These are phyloP conservation scores for Campaea margaritaria DNA, from an alignment of 2,888 invertebrate genomes.

Conservation along the genomic window DNA sequence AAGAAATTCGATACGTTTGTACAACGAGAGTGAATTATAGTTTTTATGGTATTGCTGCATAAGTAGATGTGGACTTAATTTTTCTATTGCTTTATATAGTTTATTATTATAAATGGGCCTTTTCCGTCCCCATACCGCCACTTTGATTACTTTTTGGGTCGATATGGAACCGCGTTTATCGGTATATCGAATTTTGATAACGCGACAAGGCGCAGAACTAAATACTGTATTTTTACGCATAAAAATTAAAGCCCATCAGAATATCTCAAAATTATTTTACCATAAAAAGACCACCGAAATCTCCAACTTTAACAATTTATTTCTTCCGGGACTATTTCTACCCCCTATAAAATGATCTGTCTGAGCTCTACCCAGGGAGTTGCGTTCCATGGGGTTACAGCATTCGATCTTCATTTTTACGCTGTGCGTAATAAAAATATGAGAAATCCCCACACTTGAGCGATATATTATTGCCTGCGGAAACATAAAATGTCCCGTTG, in stretches of 20 bases:
- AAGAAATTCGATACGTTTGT: constrained; percentile 48
- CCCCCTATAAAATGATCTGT: constrained; percentile 47
- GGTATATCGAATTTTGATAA: too few species aligned
- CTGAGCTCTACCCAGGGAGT: constrained; percentile 39
- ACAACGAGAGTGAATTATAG: constrained; percentile 14
- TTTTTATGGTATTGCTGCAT: constrained; percentile 15
- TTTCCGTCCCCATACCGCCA: too few species aligned
- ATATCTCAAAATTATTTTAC: too few species aligned
- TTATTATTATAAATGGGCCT: too few species aligned
- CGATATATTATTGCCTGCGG: constrained; percentile 74
- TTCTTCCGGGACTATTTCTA: constrained; percentile 26
- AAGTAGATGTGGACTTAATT: not conserved
- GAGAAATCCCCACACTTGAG: constrained; percentile 68
- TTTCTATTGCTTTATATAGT: too few species aligned
- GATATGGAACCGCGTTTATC: too few species aligned
- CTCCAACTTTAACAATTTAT: constrained; percentile 29
- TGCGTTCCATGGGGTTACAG: constrained; percentile 54
- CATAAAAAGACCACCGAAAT: constrained; percentile 11
- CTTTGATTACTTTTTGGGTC: too few species aligned
- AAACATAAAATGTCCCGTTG: constrained; percentile 68
- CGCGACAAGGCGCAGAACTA: too few species aligned
- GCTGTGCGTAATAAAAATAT: constrained; percentile 77
- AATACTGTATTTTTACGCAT: too few species aligned
- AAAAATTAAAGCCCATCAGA: too few species aligned
- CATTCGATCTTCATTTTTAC: constrained; percentile 71